These are phyloP conservation scores for Cyphomyrus plagiostoma DNA, from an alignment of 2,113 vertebrate species.

Conservation along the genomic window DNA sequence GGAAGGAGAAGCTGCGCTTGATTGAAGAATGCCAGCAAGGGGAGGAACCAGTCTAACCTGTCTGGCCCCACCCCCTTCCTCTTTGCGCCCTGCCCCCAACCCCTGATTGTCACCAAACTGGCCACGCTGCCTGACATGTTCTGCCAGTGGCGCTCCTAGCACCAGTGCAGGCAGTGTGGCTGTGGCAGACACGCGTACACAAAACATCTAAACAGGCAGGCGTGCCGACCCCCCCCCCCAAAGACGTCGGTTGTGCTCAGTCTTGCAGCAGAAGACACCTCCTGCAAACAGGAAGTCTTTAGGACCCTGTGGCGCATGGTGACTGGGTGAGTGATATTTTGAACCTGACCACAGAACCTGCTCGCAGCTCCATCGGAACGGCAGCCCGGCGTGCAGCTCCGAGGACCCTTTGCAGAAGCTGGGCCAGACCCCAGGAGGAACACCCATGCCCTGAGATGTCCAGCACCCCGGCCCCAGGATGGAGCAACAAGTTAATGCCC, in stretches of 20 bases:
- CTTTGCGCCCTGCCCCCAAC: constrained; percentile 12
- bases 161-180: constrained; percentile 13
- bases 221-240: constrained; percentile 23
- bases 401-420: neutral
- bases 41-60: constrained; percentile 10
- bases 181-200: neutral
- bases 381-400: constrained; percentile 29
- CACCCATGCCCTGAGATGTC: constrained; percentile 47
- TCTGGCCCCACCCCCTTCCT: constrained; percentile 19
- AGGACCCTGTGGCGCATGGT: constrained; percentile 57
- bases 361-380: constrained; percentile 48
- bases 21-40: neutral
- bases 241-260: neutral
- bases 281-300: constrained; percentile 37
- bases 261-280: neutral
- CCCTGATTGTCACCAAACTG: constrained; percentile 49
- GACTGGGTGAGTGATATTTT: constrained; percentile 36
- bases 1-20: neutral
- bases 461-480: constrained; percentile 43
- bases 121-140: constrained; percentile 29
- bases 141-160: neutral
- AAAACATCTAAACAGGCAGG: neutral
- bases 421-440: neutral
- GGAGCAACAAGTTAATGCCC: constrained; percentile 51
- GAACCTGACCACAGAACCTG: constrained; percentile 63